phyloP scores from a whole-genome alignment of 2,797 vertebrate genomes.

The Gephyroberyx darwinii region DNA sequence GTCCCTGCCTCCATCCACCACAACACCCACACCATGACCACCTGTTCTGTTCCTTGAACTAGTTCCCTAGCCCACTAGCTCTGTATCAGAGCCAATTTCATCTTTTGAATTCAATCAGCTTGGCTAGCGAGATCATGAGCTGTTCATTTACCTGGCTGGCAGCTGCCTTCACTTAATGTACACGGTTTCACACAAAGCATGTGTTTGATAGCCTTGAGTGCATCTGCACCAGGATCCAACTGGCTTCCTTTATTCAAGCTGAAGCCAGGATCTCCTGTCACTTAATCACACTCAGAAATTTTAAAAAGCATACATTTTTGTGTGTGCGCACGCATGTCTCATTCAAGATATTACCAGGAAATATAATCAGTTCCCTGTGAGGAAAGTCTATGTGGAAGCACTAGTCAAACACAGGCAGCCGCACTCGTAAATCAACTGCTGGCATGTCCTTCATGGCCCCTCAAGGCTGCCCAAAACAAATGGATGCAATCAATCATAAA shows the following conservation, averaged over 20 bases:
- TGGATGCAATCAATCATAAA: slow-evolving; percentile 74
- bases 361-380: slow-evolving; percentile 69
- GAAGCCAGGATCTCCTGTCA: background rate
- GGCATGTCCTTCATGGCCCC: slow-evolving; percentile 59
- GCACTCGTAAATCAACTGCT: slow-evolving; percentile 75
- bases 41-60: background rate
- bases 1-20: too few species aligned
- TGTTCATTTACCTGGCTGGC: slow-evolving; percentile 25
- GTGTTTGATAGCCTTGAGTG: slow-evolving; percentile 1
- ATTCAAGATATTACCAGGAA: slow-evolving; percentile 48
- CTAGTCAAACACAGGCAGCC: slow-evolving; percentile 76
- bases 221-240: slow-evolving; percentile 21
- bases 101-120: slow-evolving; percentile 8
- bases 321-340: slow-evolving; percentile 20
- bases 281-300: slow-evolving; percentile 39
- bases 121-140: slow-evolving; percentile 2
- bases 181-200: slow-evolving; percentile 6
- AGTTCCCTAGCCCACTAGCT: background rate
- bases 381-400: slow-evolving; percentile 66
- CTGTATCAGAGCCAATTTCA: slow-evolving; percentile 18
- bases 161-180: background rate
- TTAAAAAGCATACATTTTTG: slow-evolving; percentile 26
- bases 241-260: slow-evolving; percentile 9
- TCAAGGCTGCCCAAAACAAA: slow-evolving; percentile 66
- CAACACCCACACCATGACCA: background rate